Evolutionary conservation across 2,888 invertebrate species (phyloP).

Genomic region (Drosophila recens): DNA sequence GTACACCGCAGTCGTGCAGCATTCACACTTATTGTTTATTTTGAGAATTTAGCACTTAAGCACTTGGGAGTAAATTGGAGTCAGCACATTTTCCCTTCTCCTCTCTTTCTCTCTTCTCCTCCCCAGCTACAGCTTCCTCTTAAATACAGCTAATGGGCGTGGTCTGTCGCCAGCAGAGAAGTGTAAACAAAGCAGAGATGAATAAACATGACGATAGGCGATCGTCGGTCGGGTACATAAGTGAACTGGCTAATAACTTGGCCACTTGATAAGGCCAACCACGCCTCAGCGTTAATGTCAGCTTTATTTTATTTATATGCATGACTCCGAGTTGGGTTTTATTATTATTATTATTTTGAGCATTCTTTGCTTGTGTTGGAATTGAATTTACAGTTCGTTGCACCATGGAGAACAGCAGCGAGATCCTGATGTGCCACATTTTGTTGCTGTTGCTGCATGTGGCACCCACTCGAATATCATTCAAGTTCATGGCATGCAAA

Average conservation of each 20-base stretch:
- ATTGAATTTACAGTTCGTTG: slow-evolving; percentile 66
- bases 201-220: slow-evolving; percentile 24
- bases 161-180: slow-evolving; percentile 19
- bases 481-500: slow-evolving; percentile 73
- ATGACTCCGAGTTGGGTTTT: slow-evolving; percentile 10
- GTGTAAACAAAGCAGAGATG: slow-evolving; percentile 29
- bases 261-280: slow-evolving; percentile 48
- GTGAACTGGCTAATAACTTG: slow-evolving; percentile 22
- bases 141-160: slow-evolving; percentile 8
- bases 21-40: not conserved
- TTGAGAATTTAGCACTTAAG: slow-evolving; percentile 1
- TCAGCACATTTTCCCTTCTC: not conserved
- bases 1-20: not conserved
- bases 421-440: slow-evolving; percentile 35
- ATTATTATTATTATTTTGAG: slow-evolving; percentile 10
- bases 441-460: slow-evolving; percentile 10
- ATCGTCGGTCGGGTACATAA: slow-evolving; percentile 5
- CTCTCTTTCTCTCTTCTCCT: not conserved
- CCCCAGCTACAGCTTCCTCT: not conserved
- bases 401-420: slow-evolving; percentile 39
- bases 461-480: slow-evolving; percentile 54
- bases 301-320: slow-evolving; percentile 30
- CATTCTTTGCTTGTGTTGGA: not conserved
- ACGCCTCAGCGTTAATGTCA: slow-evolving; percentile 47
- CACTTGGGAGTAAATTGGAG: not conserved